Evolutionary conservation across 2,888 invertebrate genomes (phyloP).

Genomic region (Tridacna gigas): DNA sequence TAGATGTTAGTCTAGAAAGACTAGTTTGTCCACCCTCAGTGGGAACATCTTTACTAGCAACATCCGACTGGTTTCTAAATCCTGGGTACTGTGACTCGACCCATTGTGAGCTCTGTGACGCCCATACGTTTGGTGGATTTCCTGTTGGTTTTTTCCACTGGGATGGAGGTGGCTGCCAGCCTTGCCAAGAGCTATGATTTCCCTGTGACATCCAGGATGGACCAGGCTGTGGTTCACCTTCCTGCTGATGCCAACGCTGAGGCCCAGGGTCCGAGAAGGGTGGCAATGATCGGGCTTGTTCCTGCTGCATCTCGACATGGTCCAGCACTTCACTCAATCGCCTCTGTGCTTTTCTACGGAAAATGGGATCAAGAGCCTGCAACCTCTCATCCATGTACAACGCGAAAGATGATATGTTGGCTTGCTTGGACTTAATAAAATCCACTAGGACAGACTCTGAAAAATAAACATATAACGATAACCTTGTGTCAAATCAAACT

Average conservation of each 20-base stretch:
- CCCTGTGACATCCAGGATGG: constrained; percentile 10
- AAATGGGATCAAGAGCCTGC: constrained; percentile 6
- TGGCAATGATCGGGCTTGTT: not conserved
- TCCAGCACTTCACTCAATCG: constrained; percentile 5
- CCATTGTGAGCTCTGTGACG: constrained; percentile 2
- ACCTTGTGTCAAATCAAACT: constrained; percentile 1
- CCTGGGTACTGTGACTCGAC: not conserved
- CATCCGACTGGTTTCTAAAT: not conserved
- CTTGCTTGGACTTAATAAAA: not conserved
- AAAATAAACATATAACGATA: constrained; percentile 4
- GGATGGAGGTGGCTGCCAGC: constrained; percentile 8
- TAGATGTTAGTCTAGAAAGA: not conserved
- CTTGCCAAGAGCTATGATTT: not conserved
- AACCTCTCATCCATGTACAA: constrained; percentile 12
- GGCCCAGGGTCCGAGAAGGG: constrained; percentile 7
- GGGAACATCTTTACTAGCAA: not conserved
- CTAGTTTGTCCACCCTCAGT: constrained; percentile 5
- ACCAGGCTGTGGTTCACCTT: too few species aligned
- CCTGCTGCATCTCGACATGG: not conserved
- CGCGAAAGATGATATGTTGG: not conserved
- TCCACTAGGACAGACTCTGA: constrained; percentile 9
- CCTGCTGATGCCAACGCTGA: not conserved
- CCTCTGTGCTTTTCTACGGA: constrained; percentile 9
- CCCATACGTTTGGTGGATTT: not conserved
- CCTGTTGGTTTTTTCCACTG: constrained; percentile 3